A percentile compares a stretch with the other conserved stretches of the same genome.
These are phyloP conservation scores for Typhlomys cinereus DNA, from an alignment of 2,113 vertebrate genomes.

Conservation along the genomic window DNA sequence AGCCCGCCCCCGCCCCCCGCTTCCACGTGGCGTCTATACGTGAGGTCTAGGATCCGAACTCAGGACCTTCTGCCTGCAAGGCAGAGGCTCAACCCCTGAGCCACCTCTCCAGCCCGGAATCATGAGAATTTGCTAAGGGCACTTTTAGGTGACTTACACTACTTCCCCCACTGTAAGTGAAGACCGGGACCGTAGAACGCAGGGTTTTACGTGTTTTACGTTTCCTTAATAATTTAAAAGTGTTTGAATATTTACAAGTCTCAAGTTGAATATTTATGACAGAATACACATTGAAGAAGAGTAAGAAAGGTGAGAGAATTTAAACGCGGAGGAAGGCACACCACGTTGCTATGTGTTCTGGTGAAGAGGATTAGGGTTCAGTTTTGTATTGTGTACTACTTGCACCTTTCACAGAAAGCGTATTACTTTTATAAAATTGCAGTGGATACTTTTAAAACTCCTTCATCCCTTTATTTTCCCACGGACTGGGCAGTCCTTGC, in stretches of 20 bases:
- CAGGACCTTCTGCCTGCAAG: no score
- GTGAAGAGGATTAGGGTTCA: background rate
- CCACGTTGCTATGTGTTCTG: background rate
- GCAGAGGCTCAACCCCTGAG: no score
- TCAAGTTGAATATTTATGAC: background rate
- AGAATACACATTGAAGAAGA: background rate
- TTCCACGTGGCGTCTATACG: no score
- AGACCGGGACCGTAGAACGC: background rate
- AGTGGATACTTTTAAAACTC: background rate
- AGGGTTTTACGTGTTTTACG: background rate
- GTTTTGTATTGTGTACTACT: background rate
- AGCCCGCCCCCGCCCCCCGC: no score
- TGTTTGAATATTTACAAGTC: background rate
- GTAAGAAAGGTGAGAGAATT: background rate
- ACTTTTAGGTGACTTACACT: background rate
- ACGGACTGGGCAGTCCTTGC: background rate
- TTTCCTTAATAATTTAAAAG: background rate
- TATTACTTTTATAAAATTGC: background rate
- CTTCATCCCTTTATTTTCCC: background rate
- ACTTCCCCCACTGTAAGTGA: background rate
- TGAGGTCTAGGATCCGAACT: no score
- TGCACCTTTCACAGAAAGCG: constrained; percentile 4
- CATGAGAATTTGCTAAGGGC: background rate
- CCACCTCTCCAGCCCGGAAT: background rate
- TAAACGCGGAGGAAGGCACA: background rate